phyloP scores from a whole-genome alignment of 2,797 vertebrate genomes.

The Falco novaeseelandiae region DNA sequence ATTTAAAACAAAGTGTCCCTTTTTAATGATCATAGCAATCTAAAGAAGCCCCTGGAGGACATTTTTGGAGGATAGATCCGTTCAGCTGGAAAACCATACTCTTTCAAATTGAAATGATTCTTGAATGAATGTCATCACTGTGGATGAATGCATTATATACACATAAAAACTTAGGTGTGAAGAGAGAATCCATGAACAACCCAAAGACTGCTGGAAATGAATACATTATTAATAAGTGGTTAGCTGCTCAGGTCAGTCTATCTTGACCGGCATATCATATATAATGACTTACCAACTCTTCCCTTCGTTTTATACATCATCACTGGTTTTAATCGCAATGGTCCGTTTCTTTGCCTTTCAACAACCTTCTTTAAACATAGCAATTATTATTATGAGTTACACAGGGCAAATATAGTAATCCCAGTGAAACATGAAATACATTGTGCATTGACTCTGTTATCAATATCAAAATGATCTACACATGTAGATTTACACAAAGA shows the following conservation, averaged over 20 bases:
- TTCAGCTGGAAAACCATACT: neutral
- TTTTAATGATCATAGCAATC: neutral
- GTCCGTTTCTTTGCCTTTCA: neutral
- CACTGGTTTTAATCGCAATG: neutral
- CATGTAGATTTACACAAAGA: neutral
- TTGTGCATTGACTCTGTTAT: neutral
- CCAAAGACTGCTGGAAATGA: neutral
- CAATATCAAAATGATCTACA: neutral
- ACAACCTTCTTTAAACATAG: neutral
- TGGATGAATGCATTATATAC: neutral
- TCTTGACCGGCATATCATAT: neutral
- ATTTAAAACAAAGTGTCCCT: neutral
- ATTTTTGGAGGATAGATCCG: neutral
- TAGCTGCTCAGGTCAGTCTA: neutral
- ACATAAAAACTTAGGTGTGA: neutral
- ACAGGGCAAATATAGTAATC: neutral
- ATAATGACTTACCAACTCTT: neutral
- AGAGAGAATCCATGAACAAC: neutral
- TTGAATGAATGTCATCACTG: neutral
- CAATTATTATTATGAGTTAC: neutral
- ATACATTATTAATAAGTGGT: neutral
- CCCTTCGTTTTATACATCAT: neutral
- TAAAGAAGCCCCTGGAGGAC: neutral
- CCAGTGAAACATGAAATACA: neutral
- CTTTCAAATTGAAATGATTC: neutral